A percentile compares a stretch with the other conserved stretches of the same genome.
Conservation (phyloP, 2,888 invertebrate species). For the Panorpa germanica region DNA sequence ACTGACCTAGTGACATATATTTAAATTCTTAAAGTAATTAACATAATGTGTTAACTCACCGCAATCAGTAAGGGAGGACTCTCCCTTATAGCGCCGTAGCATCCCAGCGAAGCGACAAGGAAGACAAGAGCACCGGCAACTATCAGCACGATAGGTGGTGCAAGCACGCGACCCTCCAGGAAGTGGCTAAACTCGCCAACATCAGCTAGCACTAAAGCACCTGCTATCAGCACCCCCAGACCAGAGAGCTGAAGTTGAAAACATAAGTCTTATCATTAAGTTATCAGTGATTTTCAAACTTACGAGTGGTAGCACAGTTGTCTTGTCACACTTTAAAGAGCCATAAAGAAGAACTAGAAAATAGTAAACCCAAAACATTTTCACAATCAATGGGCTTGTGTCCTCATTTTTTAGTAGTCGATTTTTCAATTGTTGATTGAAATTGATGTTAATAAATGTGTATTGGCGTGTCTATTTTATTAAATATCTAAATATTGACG, state of each 20-base stretch:
- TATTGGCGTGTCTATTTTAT: no score
- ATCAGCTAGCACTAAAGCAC: conserved; percentile 33
- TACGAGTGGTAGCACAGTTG: no score
- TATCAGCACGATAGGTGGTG: conserved; percentile 53
- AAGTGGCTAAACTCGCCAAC: conserved; percentile 43
- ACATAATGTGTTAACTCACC: conserved; percentile 22
- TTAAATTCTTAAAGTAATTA: neutral
- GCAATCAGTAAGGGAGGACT: conserved; percentile 48
- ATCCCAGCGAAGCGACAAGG: conserved; percentile 59
- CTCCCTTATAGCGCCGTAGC: conserved; percentile 62
- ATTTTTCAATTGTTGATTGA: no score
- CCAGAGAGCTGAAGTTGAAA: conserved; percentile 32
- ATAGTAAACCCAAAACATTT: conserved; percentile 1
- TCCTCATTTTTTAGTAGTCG: no score
- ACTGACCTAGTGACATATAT: neutral
- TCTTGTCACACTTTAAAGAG: no score
- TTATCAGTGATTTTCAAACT: no score
- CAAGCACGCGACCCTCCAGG: conserved; percentile 41
- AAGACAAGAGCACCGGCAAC: conserved; percentile 53
- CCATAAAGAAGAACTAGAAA: conserved; percentile 10
- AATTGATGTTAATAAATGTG: no score
- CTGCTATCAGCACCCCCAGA: conserved; percentile 34
- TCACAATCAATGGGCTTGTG: no score
- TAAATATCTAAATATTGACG: no score
- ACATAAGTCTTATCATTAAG: no score